phyloP scores from a whole-genome alignment of 2,888 invertebrate genomes.

The Dexiosoma caninum region DNA sequence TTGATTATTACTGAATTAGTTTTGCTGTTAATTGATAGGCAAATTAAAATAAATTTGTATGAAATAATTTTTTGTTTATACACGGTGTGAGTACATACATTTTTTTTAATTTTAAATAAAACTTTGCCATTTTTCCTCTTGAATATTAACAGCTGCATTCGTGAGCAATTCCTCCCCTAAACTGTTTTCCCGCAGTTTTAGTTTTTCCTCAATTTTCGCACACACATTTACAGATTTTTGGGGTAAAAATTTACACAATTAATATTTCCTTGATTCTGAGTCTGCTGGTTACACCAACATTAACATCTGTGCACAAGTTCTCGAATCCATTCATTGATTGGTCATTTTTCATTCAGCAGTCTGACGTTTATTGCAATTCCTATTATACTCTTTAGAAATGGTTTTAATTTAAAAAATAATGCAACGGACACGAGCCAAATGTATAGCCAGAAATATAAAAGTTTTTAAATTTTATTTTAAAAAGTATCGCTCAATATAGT shows the following conservation, averaged over 20 bases:
- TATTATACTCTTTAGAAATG: not conserved
- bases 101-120: not conserved
- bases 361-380: constrained; percentile 69
- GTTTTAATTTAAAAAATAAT: no score
- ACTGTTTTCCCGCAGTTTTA: not conserved
- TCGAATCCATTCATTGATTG: constrained; percentile 68
- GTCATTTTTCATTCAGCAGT: constrained; percentile 75
- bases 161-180: constrained; percentile 45
- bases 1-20: not conserved
- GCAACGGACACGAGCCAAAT: no score
- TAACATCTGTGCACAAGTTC: constrained; percentile 39
- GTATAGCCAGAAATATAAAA: no score
- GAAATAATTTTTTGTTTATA: no score
- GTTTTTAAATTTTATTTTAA: no score
- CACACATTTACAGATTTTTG: constrained; percentile 5
- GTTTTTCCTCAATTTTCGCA: not conserved
- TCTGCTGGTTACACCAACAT: constrained; percentile 42
- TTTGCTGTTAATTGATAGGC: constrained; percentile 44
- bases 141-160: constrained; percentile 60
- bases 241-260: constrained; percentile 31
- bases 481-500: no score
- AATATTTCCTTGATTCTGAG: constrained; percentile 16
- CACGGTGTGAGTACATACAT: no score
- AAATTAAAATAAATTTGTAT: no score
- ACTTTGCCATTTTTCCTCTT: not conserved